These are phyloP conservation scores for Sphaeridia pumilis DNA, from an alignment of 2,888 invertebrate genomes.

Conservation along the genomic window DNA sequence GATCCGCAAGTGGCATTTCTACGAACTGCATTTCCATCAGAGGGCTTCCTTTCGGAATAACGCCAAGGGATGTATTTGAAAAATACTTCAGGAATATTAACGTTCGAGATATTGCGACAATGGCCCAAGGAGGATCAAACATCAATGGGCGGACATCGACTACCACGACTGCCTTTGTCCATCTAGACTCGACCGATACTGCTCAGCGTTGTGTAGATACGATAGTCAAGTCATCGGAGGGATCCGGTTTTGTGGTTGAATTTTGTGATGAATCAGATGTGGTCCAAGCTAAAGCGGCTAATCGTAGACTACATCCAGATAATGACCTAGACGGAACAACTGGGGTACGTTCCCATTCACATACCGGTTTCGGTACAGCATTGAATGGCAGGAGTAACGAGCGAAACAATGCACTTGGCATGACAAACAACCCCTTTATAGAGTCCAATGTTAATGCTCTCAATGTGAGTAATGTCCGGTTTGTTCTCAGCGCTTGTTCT, in stretches of 20 bases:
- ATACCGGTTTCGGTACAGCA: too few relatives aligned
- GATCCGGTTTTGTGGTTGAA: constrained; percentile 17
- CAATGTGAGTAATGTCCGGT: too few relatives aligned
- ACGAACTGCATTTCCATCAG: constrained; percentile 28
- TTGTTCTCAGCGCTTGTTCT: too few relatives aligned
- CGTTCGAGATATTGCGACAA: constrained; percentile 20
- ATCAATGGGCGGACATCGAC: constrained; percentile 6
- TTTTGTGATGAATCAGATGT: constrained; percentile 15
- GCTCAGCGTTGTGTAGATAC: constrained; percentile 51
- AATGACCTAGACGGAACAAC: too few relatives aligned
- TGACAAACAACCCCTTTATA: too few relatives aligned
- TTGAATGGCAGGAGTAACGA: too few relatives aligned
- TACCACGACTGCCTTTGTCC: constrained; percentile 62
- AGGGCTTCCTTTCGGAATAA: constrained; percentile 28
- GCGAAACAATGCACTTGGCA: too few relatives aligned
- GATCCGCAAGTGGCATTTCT: too few relatives aligned
- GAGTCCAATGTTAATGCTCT: too few relatives aligned
- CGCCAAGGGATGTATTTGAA: constrained; percentile 23
- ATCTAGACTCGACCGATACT: constrained; percentile 62
- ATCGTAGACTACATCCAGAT: too few relatives aligned
- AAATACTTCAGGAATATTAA: constrained; percentile 24
- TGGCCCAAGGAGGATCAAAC: constrained; percentile 12
- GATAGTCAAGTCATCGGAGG: constrained; percentile 27
- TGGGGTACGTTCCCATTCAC: too few relatives aligned
- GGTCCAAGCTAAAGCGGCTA: too few relatives aligned